Conservation (phyloP, 2,797 vertebrate genomes). For the Catamblyrhynchus diadema region DNA sequence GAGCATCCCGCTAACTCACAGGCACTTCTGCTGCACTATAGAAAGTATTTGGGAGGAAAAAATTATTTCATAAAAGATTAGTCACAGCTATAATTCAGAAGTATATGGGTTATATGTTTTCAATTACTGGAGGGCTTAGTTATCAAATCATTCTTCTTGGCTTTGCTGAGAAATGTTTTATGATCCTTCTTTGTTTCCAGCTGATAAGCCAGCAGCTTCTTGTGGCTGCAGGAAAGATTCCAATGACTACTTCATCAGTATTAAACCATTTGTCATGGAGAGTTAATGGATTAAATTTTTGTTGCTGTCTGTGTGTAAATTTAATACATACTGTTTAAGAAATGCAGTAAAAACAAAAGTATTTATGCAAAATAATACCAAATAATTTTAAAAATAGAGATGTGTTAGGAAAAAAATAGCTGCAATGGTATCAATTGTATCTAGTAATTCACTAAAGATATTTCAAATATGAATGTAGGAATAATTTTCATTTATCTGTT, state of each 20-base stretch:
- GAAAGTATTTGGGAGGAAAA: not conserved
- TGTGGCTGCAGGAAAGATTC: conserved; percentile 38
- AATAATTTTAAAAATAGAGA: not conserved
- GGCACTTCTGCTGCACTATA: not conserved
- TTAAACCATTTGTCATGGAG: conserved; percentile 31
- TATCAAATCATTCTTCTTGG: conserved; percentile 35
- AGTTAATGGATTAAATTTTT: not conserved
- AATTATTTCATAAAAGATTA: not conserved
- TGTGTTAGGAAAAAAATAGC: not conserved
- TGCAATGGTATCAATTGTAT: not conserved
- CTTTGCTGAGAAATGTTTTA: conserved; percentile 35
- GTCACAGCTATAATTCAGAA: conserved; percentile 30
- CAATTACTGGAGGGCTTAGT: conserved; percentile 25
- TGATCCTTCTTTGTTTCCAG: conserved; percentile 28
- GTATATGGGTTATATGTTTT: conserved; percentile 35
- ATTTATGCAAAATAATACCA: not conserved
- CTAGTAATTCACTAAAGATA: not conserved
- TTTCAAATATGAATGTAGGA: not conserved
- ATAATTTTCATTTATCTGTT: not conserved
- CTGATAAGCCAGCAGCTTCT: conserved; percentile 38
- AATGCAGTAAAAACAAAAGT: not conserved
- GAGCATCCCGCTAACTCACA: not conserved
- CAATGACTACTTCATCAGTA: conserved; percentile 38
- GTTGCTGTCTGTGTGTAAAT: not conserved
- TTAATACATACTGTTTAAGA: not conserved